Evolutionary conservation across 2,113 vertebrate species (phyloP).

Genomic region (Cariama cristata): DNA sequence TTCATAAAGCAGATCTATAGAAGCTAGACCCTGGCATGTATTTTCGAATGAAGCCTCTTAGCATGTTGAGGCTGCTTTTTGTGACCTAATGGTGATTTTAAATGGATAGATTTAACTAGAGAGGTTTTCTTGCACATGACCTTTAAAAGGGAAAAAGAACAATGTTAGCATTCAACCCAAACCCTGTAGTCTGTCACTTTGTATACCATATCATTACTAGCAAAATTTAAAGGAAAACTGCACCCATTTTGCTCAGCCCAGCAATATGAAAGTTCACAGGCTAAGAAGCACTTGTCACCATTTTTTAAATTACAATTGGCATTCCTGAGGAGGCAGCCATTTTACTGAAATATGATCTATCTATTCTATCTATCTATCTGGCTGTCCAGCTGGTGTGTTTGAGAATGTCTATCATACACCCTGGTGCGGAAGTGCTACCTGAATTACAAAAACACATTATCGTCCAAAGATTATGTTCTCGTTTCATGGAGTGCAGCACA

Average conservation of each 20-base stretch:
- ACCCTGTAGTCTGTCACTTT: slow-evolving; percentile 70
- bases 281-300: slow-evolving; percentile 62
- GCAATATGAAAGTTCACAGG: slow-evolving; percentile 58
- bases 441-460: neutral
- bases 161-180: slow-evolving; percentile 75
- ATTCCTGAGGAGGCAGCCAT: slow-evolving; percentile 5
- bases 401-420: neutral
- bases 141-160: slow-evolving; percentile 72
- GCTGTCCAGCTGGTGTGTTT: neutral
- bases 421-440: neutral
- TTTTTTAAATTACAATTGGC: slow-evolving; percentile 64
- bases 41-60: slow-evolving; percentile 57
- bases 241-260: slow-evolving; percentile 38
- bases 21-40: slow-evolving; percentile 40
- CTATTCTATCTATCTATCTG: neutral
- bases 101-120: slow-evolving; percentile 62
- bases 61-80: slow-evolving; percentile 58
- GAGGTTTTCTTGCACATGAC: slow-evolving; percentile 70
- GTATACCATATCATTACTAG: slow-evolving; percentile 54
- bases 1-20: slow-evolving; percentile 26
- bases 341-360: slow-evolving; percentile 60
- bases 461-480: accelerated
- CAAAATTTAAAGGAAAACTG: slow-evolving; percentile 67
- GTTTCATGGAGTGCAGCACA: accelerated
- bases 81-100: slow-evolving; percentile 72